Evolutionary conservation across 2,113 vertebrate species (phyloP), one percentile per base, ranked within the genome.

Genomic region (Neoarius graeffei): DNA sequence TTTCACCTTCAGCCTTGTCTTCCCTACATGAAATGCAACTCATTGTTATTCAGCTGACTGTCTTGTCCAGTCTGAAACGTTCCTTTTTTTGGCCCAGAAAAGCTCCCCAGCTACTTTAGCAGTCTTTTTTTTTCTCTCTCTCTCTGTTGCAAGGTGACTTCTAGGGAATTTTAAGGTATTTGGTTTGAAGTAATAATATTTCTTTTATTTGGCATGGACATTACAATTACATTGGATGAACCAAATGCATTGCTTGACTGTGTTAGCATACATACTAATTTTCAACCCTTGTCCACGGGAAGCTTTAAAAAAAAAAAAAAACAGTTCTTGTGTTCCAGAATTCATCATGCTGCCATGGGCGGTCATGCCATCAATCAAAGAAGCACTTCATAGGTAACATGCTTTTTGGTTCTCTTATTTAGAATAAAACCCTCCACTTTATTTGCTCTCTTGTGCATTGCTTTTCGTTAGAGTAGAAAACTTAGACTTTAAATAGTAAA

Each of bases 41-140:
- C 84, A 85, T 57, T 73, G 35, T 59, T 76, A 74, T 85, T 77
- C 84, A 60, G 27, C 5, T 50, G 84, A 85, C 54, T 85, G 35
- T 76, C 84, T 85, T 50, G 84, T 59, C 56, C 35, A 76, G 71
- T 76, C 13, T 48, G 59, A 42, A 85, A 76, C 56, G 48, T 77
- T 74, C 15, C 42, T 42, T 17, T 7, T 83, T 83, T 57, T 42
- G 84, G 52, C 52, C 84, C n/a, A 17, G 66, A 73, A 54, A 54
- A 52, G 56, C 48, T 27, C 15, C 23, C 15, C 17, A 50, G 48
- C 17, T 69, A 27, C 50, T 84, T 84, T 20, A 11, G 48, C 17
- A 69, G 50, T 73, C 17, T 73, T 69, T 71, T 52, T 71, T 52
- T 73, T 1, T 54, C n/a, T 42, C 35, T 2, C 35, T 42, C 42